These are phyloP conservation scores for Macquaria ambigua DNA, from an alignment of 2,113 vertebrate species.

Conservation along the genomic window DNA sequence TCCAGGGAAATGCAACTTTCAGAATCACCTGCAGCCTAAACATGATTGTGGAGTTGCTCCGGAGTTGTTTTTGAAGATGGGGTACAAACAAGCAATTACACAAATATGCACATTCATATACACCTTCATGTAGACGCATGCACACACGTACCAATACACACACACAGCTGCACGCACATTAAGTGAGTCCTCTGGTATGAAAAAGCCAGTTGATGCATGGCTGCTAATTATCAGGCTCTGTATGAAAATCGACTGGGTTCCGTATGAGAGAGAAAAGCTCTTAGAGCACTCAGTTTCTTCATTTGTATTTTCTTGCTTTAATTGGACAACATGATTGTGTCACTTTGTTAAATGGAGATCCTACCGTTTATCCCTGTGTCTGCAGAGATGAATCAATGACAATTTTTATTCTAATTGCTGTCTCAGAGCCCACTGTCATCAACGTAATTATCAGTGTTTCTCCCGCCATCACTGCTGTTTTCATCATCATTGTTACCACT, in stretches of 20 bases:
- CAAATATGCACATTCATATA: constrained; percentile 48
- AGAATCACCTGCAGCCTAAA: constrained; percentile 84
- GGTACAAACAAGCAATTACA: constrained; percentile 80
- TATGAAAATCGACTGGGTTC: constrained; percentile 69
- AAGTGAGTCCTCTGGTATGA: constrained; percentile 46
- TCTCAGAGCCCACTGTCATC: constrained; percentile 67
- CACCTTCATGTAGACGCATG: constrained; percentile 14
- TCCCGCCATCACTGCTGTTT: constrained; percentile 56
- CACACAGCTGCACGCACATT: neutral
- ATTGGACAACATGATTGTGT: constrained; percentile 78
- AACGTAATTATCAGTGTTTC: constrained; percentile 71
- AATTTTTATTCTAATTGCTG: constrained; percentile 76
- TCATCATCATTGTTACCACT: constrained; percentile 62
- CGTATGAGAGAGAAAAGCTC: constrained; percentile 47
- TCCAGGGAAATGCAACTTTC: constrained; percentile 78
- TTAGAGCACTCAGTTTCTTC: constrained; percentile 59
- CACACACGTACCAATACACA: neutral
- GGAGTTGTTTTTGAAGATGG: constrained; percentile 73
- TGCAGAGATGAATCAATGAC: constrained; percentile 74
- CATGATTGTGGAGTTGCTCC: constrained; percentile 69
- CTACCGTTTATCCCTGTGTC: constrained; percentile 62
- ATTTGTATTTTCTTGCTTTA: constrained; percentile 74
- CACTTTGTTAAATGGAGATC: constrained; percentile 74
- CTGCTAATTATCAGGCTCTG: constrained; percentile 75
- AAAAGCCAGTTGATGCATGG: constrained; percentile 66